Conservation (phyloP, 2,888 invertebrate species). For the Anthophora plumipes region DNA sequence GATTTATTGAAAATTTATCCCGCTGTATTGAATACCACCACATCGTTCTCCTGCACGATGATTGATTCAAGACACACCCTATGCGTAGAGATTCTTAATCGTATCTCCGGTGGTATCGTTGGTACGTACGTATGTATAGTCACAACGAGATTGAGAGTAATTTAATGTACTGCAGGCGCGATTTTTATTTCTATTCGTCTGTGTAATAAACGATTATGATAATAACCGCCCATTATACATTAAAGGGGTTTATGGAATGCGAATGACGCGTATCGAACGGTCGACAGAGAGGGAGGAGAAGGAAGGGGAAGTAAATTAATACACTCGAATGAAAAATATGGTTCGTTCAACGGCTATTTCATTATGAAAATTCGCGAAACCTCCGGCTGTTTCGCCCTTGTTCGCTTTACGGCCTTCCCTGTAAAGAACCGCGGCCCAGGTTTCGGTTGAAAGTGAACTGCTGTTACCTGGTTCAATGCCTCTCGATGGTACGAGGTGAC, state of each 20-base stretch:
- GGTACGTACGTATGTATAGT: conserved; percentile 38
- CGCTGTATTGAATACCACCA: background rate
- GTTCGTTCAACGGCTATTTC: conserved; percentile 10
- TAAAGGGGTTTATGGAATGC: conserved; percentile 35
- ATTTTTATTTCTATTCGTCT: conserved; percentile 76
- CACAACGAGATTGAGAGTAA: conserved; percentile 57
- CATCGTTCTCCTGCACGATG: background rate
- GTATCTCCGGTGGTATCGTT: conserved; percentile 16
- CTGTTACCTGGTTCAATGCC: background rate
- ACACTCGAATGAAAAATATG: conserved; percentile 44
- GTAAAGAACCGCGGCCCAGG: background rate
- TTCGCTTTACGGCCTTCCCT: background rate
- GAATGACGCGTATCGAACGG: conserved; percentile 47
- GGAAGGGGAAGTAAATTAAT: conserved; percentile 25
- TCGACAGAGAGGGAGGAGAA: background rate
- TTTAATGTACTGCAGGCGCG: conserved; percentile 64
- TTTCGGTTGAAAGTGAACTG: background rate
- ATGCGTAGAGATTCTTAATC: conserved; percentile 38
- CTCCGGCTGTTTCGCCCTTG: background rate
- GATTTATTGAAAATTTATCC: background rate
- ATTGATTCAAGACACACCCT: conserved; percentile 28
- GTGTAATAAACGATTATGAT: conserved; percentile 77
- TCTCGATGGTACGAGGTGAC: conserved; percentile 24
- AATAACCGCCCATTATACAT: conserved; percentile 76
- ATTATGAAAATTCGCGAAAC: conserved; percentile 40